phyloP scores from a whole-genome alignment of 2,888 invertebrate genomes.

The Melieria omissa region DNA sequence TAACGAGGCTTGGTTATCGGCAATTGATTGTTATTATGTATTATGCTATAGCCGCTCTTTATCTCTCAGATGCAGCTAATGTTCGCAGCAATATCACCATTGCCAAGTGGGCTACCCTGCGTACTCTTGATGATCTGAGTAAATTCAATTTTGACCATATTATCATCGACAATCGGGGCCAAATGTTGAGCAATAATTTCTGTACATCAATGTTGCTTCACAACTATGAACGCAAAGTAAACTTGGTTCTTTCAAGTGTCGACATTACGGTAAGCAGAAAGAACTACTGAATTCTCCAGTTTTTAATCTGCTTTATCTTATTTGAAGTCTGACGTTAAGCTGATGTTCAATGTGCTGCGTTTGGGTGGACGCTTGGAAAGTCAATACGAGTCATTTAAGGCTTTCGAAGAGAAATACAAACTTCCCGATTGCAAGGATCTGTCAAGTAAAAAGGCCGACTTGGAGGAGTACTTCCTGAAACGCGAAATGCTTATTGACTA shows the following conservation, averaged over 20 bases:
- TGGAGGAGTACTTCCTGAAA: constrained; percentile 64
- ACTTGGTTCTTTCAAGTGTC: constrained; percentile 62
- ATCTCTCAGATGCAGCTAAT: constrained; percentile 52
- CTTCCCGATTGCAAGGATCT: constrained; percentile 59
- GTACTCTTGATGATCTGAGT: constrained; percentile 57
- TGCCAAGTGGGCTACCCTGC: constrained; percentile 61
- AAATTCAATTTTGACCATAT: constrained; percentile 60
- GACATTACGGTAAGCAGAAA: constrained; percentile 60
- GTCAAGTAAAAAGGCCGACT: constrained; percentile 54
- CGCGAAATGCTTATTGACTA: constrained; percentile 62
- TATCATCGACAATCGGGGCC: constrained; percentile 62
- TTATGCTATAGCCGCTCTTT: too few relatives aligned
- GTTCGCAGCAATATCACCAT: constrained; percentile 53
- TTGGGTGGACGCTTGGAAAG: constrained; percentile 61
- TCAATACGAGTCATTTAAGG: constrained; percentile 50
- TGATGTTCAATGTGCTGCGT: constrained; percentile 59
- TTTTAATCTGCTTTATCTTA: background rate
- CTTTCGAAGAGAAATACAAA: constrained; percentile 60
- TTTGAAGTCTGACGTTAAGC: constrained; percentile 59
- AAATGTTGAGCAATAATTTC: constrained; percentile 60
- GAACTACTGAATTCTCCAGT: background rate
- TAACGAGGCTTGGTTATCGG: too few relatives aligned
- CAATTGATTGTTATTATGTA: too few relatives aligned
- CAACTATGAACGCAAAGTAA: constrained; percentile 60
- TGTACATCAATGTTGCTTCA: constrained; percentile 62